Evolutionary conservation across 2,113 vertebrate genomes (phyloP).

Genomic region (Hymenochirus boettgeri): DNA sequence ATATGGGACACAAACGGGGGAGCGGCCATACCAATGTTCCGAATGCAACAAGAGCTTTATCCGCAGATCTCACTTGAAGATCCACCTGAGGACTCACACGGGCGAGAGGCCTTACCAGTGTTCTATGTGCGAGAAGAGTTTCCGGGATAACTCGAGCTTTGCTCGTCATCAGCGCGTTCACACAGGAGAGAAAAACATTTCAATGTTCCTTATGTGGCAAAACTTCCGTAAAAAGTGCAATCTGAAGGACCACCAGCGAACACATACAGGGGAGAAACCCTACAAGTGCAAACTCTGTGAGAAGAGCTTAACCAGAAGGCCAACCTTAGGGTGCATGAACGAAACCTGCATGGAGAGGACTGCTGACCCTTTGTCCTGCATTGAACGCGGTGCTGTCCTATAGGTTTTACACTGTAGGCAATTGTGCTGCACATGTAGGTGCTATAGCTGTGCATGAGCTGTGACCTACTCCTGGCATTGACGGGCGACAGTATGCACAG

Average conservation of each 20-base stretch:
- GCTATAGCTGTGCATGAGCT: too few species aligned
- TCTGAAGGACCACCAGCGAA: conserved; percentile 32
- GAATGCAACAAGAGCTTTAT: conserved; percentile 35
- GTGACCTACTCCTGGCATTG: too few species aligned
- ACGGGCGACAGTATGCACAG: too few species aligned
- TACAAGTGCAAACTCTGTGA: conserved; percentile 29
- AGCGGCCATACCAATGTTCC: conserved; percentile 19
- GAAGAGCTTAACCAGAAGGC: conserved; percentile 33
- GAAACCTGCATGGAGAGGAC: conserved; percentile 15
- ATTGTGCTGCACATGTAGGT: too few species aligned
- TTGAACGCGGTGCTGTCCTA: too few species aligned
- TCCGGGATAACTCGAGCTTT: conserved; percentile 32
- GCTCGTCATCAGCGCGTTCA: conserved; percentile 36
- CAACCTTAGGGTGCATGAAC: conserved; percentile 24
- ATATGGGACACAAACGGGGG: conserved; percentile 35
- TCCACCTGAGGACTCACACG: conserved; percentile 30
- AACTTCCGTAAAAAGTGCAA: conserved; percentile 34
- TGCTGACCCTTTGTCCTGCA: background rate
- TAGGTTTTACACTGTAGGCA: too few species aligned
- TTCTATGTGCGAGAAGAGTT: conserved; percentile 25
- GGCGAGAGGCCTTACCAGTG: conserved; percentile 35
- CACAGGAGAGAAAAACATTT: conserved; percentile 43
- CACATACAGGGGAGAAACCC: conserved; percentile 21
- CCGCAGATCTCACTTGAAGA: conserved; percentile 23
- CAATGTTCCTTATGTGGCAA: conserved; percentile 10